These are phyloP conservation scores for Aphodius granarius DNA, from an alignment of 2,888 invertebrate species.

Conservation along the genomic window DNA sequence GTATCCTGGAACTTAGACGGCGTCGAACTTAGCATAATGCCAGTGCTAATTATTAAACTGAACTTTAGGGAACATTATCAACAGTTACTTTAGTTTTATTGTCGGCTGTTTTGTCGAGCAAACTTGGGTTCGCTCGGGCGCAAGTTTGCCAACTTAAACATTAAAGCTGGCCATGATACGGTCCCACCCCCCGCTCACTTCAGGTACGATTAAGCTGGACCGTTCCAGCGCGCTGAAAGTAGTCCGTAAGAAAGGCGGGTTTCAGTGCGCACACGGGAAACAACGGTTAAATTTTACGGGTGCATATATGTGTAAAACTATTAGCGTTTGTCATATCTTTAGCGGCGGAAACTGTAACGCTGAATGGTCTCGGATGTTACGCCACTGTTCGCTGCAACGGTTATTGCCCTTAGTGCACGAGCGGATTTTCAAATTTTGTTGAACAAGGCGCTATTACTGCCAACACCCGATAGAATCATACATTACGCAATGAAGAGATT, in stretches of 20 bases:
- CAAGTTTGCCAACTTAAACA: neutral
- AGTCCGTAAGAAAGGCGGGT: neutral
- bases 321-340: neutral
- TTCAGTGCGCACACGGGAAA: neutral
- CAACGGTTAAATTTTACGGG: neutral
- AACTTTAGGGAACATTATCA: slow-evolving; percentile 12
- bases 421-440: neutral
- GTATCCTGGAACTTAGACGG: neutral
- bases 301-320: neutral
- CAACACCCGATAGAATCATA: neutral
- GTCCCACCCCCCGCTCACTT: neutral
- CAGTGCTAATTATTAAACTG: slow-evolving; percentile 13
- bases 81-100: slow-evolving; percentile 10
- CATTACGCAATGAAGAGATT: neutral
- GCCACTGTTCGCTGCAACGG: neutral
- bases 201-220: neutral
- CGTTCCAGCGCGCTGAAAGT: neutral
- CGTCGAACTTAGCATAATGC: slow-evolving; percentile 10
- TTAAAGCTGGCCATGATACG: neutral
- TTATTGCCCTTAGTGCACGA: neutral
- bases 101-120: neutral
- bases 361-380: neutral
- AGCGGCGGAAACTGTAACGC: neutral
- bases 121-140: neutral
- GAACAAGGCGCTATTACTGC: neutral